These are phyloP conservation scores for Aldabrachelys gigantea DNA, from an alignment of 2,113 vertebrate species.

Conservation along the genomic window DNA sequence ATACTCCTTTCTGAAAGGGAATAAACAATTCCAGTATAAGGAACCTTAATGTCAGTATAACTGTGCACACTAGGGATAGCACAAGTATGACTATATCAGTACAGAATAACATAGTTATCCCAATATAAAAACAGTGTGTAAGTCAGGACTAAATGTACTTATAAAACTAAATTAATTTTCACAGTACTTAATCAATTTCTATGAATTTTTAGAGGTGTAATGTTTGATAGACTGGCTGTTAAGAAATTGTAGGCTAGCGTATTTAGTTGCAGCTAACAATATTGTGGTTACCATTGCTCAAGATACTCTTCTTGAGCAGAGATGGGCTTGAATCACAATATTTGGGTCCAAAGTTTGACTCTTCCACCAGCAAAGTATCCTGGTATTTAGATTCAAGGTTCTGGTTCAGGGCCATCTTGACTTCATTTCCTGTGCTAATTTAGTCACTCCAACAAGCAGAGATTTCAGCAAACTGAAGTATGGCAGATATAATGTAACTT, in stretches of 20 bases:
- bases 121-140: background rate
- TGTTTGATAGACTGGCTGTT: background rate
- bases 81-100: background rate
- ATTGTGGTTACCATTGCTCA: background rate
- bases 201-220: background rate
- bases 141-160: background rate
- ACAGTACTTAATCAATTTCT: background rate
- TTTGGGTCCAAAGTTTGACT: background rate
- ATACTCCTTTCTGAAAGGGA: background rate
- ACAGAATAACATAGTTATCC: background rate
- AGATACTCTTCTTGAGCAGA: background rate
- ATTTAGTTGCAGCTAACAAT: background rate
- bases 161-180: background rate
- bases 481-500: background rate
- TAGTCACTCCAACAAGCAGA: background rate
- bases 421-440: fast-evolving
- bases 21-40: background rate
- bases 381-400: background rate
- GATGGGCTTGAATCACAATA: fast-evolving
- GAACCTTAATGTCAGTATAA: background rate
- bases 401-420: background rate
- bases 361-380: background rate
- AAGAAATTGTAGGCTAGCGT: background rate
- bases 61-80: background rate
- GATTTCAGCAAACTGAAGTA: background rate